Conservation (phyloP, 2,888 invertebrate genomes). For the Agriopis leucophaearia region DNA sequence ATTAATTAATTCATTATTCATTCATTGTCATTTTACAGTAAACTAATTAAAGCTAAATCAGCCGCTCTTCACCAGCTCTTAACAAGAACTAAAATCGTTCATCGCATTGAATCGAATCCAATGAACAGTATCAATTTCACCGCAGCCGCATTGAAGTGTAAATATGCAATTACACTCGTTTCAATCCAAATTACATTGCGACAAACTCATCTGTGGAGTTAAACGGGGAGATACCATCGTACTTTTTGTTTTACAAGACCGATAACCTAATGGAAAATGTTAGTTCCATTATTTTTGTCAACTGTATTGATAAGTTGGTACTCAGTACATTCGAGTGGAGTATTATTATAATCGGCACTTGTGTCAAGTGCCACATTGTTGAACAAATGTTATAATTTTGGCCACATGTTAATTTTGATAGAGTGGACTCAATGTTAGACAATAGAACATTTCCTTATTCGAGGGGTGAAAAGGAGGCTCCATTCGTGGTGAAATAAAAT, state of each 20-base stretch:
- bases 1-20: too few species aligned
- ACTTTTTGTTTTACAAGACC: neutral
- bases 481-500: neutral
- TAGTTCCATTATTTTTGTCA: constrained; percentile 1
- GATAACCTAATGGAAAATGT: neutral
- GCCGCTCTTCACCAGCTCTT: constrained; percentile 7
- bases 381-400: constrained; percentile 41
- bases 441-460: neutral
- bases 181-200: constrained; percentile 27
- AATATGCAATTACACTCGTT: constrained; percentile 38
- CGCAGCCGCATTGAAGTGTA: constrained; percentile 32
- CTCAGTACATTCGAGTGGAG: constrained; percentile 29
- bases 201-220: neutral
- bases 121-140: constrained; percentile 34
- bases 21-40: too few species aligned
- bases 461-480: neutral
- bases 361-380: constrained; percentile 44
- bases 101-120: constrained; percentile 3
- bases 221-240: neutral
- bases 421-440: constrained; percentile 8
- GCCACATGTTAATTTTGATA: constrained; percentile 33
- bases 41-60: too few species aligned
- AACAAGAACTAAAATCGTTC: constrained; percentile 10
- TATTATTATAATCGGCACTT: constrained; percentile 34
- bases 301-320: neutral